phyloP scores from a whole-genome alignment of 1,140 invertebrate species.

The Riptortus pedestris region DNA sequence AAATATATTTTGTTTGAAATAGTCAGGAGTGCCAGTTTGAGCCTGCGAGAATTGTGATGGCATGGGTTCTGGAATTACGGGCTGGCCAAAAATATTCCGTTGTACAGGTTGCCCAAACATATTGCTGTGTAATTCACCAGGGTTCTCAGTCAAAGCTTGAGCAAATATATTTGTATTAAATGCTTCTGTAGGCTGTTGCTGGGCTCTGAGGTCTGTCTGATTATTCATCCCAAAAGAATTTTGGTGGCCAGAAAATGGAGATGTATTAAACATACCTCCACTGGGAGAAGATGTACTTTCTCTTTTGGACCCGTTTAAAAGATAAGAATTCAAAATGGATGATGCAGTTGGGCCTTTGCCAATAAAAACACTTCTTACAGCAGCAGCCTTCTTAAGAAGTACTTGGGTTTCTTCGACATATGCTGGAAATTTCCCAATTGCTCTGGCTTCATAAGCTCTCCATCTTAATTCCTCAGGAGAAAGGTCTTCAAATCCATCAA shows the following conservation, averaged over 20 bases:
- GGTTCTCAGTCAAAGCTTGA: neutral
- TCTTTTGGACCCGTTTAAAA: neutral
- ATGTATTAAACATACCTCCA: neutral
- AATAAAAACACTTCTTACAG: neutral
- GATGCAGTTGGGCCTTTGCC: neutral
- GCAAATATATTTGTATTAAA: constrained; percentile 4
- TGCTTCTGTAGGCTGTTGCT: neutral
- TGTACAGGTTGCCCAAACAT: neutral
- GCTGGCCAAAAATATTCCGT: neutral
- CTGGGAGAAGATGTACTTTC: neutral
- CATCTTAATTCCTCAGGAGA: constrained; percentile 28
- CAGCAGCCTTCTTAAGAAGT: neutral
- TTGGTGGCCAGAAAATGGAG: neutral
- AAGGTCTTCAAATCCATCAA: constrained; percentile 25
- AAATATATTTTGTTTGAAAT: constrained; percentile 7
- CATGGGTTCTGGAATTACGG: neutral
- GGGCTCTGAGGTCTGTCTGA: neutral
- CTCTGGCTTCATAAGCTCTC: constrained; percentile 23
- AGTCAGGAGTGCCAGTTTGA: neutral
- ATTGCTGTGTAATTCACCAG: neutral
- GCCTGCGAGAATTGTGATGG: neutral
- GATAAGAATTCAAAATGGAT: neutral
- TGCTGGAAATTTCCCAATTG: neutral
- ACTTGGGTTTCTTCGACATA: constrained; percentile 8
- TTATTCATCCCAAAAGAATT: neutral